phyloP scores from a whole-genome alignment of 1,140 invertebrate genomes.

The Pseudomyrmex gracilis region DNA sequence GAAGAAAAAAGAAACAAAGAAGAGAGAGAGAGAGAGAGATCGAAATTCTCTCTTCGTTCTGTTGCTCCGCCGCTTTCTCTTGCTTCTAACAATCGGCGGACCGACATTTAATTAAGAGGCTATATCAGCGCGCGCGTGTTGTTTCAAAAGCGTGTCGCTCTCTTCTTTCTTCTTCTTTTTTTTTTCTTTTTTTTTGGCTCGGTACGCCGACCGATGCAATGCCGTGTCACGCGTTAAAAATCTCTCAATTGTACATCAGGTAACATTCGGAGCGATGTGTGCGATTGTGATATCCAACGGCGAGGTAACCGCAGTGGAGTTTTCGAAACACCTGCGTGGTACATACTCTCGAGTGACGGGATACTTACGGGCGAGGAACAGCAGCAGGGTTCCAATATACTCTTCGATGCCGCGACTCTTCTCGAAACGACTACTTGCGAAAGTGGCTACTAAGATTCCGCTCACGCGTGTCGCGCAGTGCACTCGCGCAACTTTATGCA shows the following conservation, averaged over 20 bases:
- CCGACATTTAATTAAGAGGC: neutral
- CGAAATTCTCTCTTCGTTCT: neutral
- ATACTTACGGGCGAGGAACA: slow-evolving; percentile 3
- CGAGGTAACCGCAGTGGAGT: neutral
- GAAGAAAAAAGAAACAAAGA: neutral
- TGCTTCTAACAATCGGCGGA: neutral
- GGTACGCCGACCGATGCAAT: neutral
- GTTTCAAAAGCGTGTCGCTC: neutral
- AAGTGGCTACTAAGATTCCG: slow-evolving; percentile 73
- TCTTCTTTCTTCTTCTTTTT: neutral
- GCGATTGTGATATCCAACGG: neutral
- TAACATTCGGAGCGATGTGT: slow-evolving; percentile 10
- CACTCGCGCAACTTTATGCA: slow-evolving; percentile 71
- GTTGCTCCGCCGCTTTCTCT: neutral
- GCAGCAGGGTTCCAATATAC: neutral
- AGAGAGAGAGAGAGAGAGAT: no score
- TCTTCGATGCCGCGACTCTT: slow-evolving; percentile 4
- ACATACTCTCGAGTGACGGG: neutral
- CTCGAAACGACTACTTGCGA: slow-evolving; percentile 35
- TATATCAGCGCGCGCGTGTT: neutral
- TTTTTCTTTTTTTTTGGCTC: no score
- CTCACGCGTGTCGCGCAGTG: slow-evolving; percentile 67
- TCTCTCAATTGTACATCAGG: slow-evolving; percentile 21
- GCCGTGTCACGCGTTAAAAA: neutral
- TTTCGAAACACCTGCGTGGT: slow-evolving; percentile 16